Conservation (phyloP, 2,113 vertebrate species). For the Gila orcuttii region DNA sequence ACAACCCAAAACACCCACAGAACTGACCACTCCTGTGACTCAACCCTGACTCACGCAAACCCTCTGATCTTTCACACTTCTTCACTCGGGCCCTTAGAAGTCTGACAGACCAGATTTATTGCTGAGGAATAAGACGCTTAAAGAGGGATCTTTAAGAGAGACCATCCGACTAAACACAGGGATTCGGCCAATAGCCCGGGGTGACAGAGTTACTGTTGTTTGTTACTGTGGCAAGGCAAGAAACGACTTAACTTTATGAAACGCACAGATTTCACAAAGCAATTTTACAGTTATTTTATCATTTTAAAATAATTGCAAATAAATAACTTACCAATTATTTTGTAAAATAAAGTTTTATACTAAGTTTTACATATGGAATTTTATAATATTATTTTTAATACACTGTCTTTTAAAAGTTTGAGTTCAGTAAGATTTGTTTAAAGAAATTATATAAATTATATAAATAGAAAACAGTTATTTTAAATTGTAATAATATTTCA, state of each 20-base stretch:
- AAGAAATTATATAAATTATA: too few relatives aligned
- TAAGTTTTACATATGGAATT: too few relatives aligned
- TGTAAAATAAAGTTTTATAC: too few relatives aligned
- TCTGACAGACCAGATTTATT: conserved; percentile 22
- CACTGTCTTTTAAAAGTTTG: too few relatives aligned
- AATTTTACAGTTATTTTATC: background rate
- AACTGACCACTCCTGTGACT: conserved; percentile 23
- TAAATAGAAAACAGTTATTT: too few relatives aligned
- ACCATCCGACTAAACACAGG: conserved; percentile 19
- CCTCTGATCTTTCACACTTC: conserved; percentile 24
- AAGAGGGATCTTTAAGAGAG: background rate
- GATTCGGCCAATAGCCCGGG: background rate
- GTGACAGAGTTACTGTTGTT: conserved; percentile 17
- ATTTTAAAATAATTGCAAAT: background rate
- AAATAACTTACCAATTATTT: background rate
- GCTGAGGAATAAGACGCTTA: background rate
- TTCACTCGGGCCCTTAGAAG: conserved; percentile 37
- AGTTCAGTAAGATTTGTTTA: too few relatives aligned
- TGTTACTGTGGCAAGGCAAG: background rate
- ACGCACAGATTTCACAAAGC: background rate
- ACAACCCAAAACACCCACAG: conserved; percentile 32
- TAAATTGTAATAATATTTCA: too few relatives aligned
- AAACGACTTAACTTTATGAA: background rate
- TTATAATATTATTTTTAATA: too few relatives aligned
- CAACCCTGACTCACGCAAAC: conserved; percentile 8